Evolutionary conservation across 1,140 invertebrate genomes (phyloP).

Genomic region (Dufourea novaeangliae): DNA sequence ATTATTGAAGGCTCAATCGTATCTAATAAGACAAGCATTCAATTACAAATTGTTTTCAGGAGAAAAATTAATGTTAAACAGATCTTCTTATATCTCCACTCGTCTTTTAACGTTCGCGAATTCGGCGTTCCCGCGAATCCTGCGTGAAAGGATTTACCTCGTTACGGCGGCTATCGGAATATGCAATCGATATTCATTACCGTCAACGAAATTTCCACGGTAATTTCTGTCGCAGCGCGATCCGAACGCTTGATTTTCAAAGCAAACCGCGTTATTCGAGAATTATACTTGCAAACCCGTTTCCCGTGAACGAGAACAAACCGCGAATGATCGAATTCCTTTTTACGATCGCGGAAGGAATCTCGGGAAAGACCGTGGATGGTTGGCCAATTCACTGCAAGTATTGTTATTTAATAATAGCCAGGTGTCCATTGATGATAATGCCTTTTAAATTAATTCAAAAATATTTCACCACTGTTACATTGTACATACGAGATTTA

Average conservation of each 20-base stretch:
- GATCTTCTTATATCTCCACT: no score
- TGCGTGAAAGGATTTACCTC: neutral
- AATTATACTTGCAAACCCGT: neutral
- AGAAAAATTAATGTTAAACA: no score
- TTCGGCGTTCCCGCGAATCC: neutral
- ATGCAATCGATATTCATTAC: constrained; percentile 3
- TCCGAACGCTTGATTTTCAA: neutral
- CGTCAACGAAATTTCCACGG: neutral
- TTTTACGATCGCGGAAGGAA: neutral
- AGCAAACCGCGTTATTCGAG: neutral
- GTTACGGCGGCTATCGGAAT: neutral
- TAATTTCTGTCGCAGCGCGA: neutral
- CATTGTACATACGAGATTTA: constrained; percentile 18
- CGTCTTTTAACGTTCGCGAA: neutral
- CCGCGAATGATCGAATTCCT: neutral
- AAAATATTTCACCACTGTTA: neutral
- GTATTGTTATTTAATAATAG: constrained; percentile 45
- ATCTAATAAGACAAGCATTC: no score
- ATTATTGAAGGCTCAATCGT: no score
- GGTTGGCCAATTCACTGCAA: constrained; percentile 16
- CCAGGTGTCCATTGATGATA: neutral
- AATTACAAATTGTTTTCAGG: no score
- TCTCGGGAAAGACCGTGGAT: neutral
- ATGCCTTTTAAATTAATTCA: constrained; percentile 29
- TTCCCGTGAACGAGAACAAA: neutral